Percentiles rank a stretch among this genome's conserved stretches.
Conservation (phyloP, 2,113 vertebrate genomes). For the Oxyruncus cristatus region DNA sequence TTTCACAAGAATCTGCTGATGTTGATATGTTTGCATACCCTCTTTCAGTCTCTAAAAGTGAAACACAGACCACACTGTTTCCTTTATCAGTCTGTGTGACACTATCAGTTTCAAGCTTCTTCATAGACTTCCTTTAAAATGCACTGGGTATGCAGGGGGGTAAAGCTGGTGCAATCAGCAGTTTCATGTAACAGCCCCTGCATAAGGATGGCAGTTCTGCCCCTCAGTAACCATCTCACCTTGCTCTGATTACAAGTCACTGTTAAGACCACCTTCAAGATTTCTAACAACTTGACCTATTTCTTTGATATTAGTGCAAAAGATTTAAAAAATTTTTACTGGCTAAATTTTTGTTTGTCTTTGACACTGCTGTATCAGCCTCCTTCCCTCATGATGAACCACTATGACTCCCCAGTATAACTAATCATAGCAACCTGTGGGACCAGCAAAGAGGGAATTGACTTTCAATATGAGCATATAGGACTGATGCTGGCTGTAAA, state of each 20-base stretch:
- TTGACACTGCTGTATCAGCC: not conserved
- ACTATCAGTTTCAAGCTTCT: not conserved
- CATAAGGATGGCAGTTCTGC: not conserved
- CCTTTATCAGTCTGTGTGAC: not conserved
- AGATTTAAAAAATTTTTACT: not conserved
- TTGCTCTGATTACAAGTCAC: not conserved
- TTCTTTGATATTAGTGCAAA: not conserved
- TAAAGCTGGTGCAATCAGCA: no score
- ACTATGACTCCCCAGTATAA: not conserved
- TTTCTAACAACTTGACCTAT: not conserved
- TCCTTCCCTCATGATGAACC: not conserved
- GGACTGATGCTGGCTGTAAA: not conserved
- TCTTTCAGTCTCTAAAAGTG: not conserved
- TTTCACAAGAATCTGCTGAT: not conserved
- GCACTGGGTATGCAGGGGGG: rapidly evolving
- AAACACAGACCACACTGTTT: not conserved
- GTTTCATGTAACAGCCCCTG: not conserved
- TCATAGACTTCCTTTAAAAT: not conserved
- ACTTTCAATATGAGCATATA: no score
- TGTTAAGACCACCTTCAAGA: no score
- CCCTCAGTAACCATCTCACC: not conserved
- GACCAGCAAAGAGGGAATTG: not conserved
- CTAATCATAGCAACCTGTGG: not conserved
- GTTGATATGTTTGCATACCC: not conserved
- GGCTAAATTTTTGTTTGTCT: not conserved